These are phyloP conservation scores for Lithophane leautieri DNA, from an alignment of 2,888 invertebrate genomes.

Conservation along the genomic window DNA sequence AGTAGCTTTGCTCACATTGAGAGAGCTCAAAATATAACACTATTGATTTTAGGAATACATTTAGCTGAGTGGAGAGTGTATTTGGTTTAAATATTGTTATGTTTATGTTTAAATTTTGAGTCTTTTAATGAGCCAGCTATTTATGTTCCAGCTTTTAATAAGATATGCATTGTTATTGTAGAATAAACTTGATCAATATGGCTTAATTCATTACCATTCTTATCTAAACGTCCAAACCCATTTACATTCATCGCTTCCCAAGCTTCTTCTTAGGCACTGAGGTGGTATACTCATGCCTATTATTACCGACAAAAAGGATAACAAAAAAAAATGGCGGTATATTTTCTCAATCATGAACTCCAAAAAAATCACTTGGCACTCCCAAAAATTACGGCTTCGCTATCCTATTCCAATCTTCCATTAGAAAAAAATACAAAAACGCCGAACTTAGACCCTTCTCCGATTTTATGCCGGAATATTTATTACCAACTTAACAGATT, in stretches of 20 bases:
- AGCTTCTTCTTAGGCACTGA: too few species aligned
- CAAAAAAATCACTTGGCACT: constrained; percentile 10
- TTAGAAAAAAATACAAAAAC: constrained; percentile 58
- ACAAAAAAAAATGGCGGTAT: not conserved
- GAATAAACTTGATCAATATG: not conserved
- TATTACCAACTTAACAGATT: constrained; percentile 69
- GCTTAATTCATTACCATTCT: not conserved
- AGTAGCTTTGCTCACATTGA: constrained; percentile 17
- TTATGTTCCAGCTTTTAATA: not conserved
- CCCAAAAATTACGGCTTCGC: constrained; percentile 44
- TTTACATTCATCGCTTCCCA: not conserved
- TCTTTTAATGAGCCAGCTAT: not conserved
- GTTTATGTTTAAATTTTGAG: not conserved
- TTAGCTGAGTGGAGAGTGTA: constrained; percentile 8
- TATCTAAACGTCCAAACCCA: not conserved
- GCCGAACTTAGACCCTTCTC: constrained; percentile 55
- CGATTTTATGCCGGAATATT: constrained; percentile 64
- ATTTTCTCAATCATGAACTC: not conserved
- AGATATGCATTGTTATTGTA: not conserved
- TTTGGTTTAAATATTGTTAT: constrained; percentile 2
- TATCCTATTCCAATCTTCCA: constrained; percentile 45
- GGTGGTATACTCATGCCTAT: not conserved
- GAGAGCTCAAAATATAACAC: constrained; percentile 22
- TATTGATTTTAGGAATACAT: constrained; percentile 40
- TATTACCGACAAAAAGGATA: not conserved